Conservation (phyloP, 1,140 invertebrate genomes). For the Papilio machaon region DNA sequence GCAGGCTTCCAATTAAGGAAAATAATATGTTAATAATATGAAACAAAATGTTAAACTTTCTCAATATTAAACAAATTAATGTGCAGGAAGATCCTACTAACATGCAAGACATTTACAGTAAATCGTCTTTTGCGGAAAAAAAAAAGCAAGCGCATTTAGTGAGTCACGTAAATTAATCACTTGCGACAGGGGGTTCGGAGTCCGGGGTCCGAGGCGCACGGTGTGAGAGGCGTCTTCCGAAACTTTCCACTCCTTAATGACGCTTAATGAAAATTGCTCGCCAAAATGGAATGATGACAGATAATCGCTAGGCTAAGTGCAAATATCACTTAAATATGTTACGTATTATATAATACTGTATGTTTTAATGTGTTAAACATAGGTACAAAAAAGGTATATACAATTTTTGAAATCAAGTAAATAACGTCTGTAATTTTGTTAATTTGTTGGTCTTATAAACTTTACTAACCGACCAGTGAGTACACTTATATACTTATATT, state of each 20-base stretch:
- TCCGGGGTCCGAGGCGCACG: slow-evolving; percentile 26
- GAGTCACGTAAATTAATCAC: slow-evolving; percentile 54
- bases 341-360: background rate
- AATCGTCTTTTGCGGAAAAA: slow-evolving; percentile 36
- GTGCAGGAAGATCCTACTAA: background rate
- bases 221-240: slow-evolving; percentile 44
- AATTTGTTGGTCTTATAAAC: too few species aligned
- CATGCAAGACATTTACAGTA: background rate
- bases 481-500: too few species aligned
- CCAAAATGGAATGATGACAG: slow-evolving; percentile 51
- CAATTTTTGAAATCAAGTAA: too few species aligned
- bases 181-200: slow-evolving; percentile 47
- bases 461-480: too few species aligned
- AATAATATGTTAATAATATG: too few species aligned
- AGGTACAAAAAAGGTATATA: too few species aligned
- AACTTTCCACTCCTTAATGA: slow-evolving; percentile 59
- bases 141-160: slow-evolving; percentile 44
- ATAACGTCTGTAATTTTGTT: too few species aligned
- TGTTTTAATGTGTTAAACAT: too few species aligned
- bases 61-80: too few species aligned
- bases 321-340: slow-evolving; percentile 43
- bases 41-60: too few species aligned
- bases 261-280: slow-evolving; percentile 60
- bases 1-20: too few species aligned
- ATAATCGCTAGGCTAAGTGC: slow-evolving; percentile 47